A percentile compares a stretch with the other conserved stretches of the same genome.
Evolutionary conservation across 2,113 vertebrate species (phyloP).

Genomic region (Saimiri boliviensis): DNA sequence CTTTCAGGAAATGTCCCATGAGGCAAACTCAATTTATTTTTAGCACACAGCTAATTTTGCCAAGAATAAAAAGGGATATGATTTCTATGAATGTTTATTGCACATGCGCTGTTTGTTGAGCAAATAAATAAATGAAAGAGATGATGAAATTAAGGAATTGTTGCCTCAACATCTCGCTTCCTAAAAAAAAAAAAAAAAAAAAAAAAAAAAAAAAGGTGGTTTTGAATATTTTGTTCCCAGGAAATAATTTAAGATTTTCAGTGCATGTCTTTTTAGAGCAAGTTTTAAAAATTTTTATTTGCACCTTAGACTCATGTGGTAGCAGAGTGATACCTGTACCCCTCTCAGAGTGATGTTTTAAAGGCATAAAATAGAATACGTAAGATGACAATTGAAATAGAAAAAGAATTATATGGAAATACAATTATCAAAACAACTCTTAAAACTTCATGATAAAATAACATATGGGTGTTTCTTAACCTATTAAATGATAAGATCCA

Average conservation of each 20-base stretch:
- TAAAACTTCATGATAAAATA: not conserved
- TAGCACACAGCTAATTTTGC: not conserved
- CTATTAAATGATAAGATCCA: not conserved
- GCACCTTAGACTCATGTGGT: not conserved
- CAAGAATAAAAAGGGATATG: not conserved
- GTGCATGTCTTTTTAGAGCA: not conserved
- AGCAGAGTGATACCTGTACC: not conserved
- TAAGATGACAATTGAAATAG: not conserved
- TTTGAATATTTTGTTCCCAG: not conserved
- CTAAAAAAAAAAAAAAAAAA: not conserved
- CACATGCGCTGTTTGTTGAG: not conserved
- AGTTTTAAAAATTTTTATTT: not conserved
- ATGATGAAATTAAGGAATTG: not conserved
- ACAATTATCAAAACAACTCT: not conserved
- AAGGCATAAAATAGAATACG: conserved; percentile 1
- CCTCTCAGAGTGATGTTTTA: not conserved
- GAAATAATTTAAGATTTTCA: not conserved
- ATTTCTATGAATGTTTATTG: not conserved
- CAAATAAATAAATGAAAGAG: not conserved
- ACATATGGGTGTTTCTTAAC: not conserved
- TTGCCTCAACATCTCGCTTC: not conserved
- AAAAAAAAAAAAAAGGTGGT: not conserved
- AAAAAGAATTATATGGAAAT: not conserved
- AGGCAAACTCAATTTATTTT: not conserved
- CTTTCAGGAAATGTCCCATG: not conserved